Base-by-base conservation (phyloP, 2,888 invertebrate species). In the Loripinus fragilis region DNA sequence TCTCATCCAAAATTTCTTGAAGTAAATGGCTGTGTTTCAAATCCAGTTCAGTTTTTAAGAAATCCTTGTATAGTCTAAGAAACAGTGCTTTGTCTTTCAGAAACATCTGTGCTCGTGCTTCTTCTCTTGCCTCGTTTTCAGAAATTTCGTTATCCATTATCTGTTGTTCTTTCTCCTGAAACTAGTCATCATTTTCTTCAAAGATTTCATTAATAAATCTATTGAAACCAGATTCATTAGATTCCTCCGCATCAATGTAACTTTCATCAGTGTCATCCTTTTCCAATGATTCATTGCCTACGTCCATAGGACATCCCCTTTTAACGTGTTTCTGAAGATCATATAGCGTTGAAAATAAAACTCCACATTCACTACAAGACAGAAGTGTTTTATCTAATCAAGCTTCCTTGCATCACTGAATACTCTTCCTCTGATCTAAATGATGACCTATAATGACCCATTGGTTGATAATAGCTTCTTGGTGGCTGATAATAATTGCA, bases 291-390 rank as follows among this genome's bases (percentile, higher is more conserved):
- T 30, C 30, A 20, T 20, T 20, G 17, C 33, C 60, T 33, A 33
- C 33, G 20, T 60, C 60, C 60, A 60, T 60, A 1, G 33, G 60
- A 60, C 60, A 60, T 1, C 60, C 60, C 28, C 33, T 60, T 33
- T 20, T 60, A 3, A 60, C 60, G 17, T 60, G 60, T 60, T 33
- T 60, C 33, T 60, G 60, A 60, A 60, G 60, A 20, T 60, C 60
- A 20, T 33, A 60, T 20, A 33, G 17, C 15, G 60, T 60, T 10
- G 60, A 30, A 17, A 60, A 60, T 33, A 60, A 15, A 12, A 30
- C 2, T 20, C 60, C 60, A 33, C 60, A 60, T 33, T 60, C 60
- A 33, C 30, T 60, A 33, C 60, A 60, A 1, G 60, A 60, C 5
- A 28, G 55, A 23, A 55, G 28, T 12, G 55, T 28, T 38, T 38